Base-by-base conservation (phyloP, 2,888 invertebrate genomes). In the Polymixis lichenea region DNA sequence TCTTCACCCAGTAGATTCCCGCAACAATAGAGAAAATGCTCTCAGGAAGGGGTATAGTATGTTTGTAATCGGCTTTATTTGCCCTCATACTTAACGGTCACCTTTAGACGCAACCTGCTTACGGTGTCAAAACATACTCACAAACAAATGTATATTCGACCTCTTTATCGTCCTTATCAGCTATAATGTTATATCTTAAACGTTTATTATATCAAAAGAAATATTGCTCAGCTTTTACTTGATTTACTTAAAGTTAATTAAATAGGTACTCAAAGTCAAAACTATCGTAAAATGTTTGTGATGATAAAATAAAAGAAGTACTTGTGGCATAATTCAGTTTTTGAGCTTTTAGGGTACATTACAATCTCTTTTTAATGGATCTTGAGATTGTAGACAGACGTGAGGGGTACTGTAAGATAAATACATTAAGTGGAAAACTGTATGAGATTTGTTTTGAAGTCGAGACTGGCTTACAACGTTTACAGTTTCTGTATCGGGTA, bases 1-100 rank as follows among this genome's bases (percentile, higher is more conserved):
- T 86, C 83, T 82, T 82, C 17, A n/a, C n/a, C 7, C 82, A 88
- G 85, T 86, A 87, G 80, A 88, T 82, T 81, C 79, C 85, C 76
- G 46, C 72, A 82, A 93, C 93, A 94, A 93, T 91, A 83, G 89
- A 88, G 89, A 89, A 90, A 92, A 93, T 91, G 89, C 88, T 89
- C 88, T 89, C 81, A 84, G 87, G 82, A 87, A 89, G 91, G 86
- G 91, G 91, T 90, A 90, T 91, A 90, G 92, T 91, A 89, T 87
- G 90, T 91, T 87, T 93, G 92, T 95, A 95, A 96, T 94, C 95
- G 93, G 95, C 94, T 96, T 96, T 95, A 83, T 90, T 91, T 88
- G 82, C 89, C 88, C 89, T 87, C 89, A 80, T 88, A 84, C 86
- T 77, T 77, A 80, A 76, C 86, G 87, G 89, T 89, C 89, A 90